Evolutionary conservation across 2,888 invertebrate species (phyloP), one percentile per base, ranked within the genome.

Genomic region (Drosophila tripunctata): DNA sequence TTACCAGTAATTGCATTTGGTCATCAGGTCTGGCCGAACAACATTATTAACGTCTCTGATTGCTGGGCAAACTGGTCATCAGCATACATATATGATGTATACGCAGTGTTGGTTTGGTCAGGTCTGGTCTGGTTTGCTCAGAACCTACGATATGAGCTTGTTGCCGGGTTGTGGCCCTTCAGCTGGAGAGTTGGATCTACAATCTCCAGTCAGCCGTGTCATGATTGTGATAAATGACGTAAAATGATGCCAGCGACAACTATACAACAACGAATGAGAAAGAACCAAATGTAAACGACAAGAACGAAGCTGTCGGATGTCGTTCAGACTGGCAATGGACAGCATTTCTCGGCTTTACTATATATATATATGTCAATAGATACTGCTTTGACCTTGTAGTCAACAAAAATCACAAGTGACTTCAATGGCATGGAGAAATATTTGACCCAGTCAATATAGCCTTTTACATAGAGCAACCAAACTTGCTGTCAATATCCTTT

Each of bases 181-280:
- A 44, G 38, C 44, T 35, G n/a, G n/a, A 21, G 24, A n/a, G 27
- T 17, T 51, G 35, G 27, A 4, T 10, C 52, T 33, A 5, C 22
- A 22, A 24, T 27, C 40, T 58, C 47, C 84, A 78, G 78, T 75
- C 85, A 65, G 85, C 61, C 76, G 74, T 71, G 85, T 65, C 87
- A 85, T 81, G 76, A 83, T 83, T 87, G 85, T 83, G 87, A 87
- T 83, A 83, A 83, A 83, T 87, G 83, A 87, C 83, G 71, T 74
- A 85, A 87, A 87, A 85, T 83, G 83, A 87, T 82, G 83, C 76
- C 76, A 76, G 74, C 74, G 87, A 81, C 85, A 87, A 84, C 75
- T 73, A 58, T 65, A 63, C 68, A 69, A 63, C 85, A 64, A 55
- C 67, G 41, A 44, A 35, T 30, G 50, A 60, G 48, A 41, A 30